Percentiles rank a stretch among this genome's conserved stretches.
Conservation (phyloP, 53 echinoderm and acorn worm genomes). For the Stichopus horrens region DNA sequence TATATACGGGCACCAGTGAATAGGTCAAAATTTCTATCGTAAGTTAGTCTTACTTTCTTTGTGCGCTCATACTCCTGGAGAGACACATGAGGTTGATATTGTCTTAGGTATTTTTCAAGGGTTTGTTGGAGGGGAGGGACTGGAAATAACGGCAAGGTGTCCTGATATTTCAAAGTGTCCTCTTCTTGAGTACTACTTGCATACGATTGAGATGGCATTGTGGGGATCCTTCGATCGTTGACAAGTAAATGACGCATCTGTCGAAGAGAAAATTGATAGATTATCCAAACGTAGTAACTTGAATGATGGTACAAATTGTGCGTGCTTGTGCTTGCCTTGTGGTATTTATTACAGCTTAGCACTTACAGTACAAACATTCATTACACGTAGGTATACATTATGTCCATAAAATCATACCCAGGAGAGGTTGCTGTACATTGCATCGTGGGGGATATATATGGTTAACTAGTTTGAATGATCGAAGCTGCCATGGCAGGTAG, state of each 20-base stretch:
- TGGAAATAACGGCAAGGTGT: conserved; percentile 67
- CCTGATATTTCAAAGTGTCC: conserved; percentile 67
- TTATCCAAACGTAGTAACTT: too few species aligned
- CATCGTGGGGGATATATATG: too few species aligned
- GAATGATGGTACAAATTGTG: too few species aligned
- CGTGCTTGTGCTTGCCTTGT: too few species aligned
- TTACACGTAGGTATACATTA: too few species aligned
- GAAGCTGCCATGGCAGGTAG: too few species aligned
- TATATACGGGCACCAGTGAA: neutral
- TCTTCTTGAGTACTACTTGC: neutral
- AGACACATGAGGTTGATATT: conserved; percentile 15
- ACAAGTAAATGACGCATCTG: neutral
- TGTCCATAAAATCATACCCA: too few species aligned
- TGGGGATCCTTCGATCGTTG: neutral
- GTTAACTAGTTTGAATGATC: too few species aligned
- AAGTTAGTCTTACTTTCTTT: neutral
- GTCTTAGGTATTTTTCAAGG: conserved; percentile 67
- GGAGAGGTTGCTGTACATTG: too few species aligned
- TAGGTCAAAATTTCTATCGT: neutral
- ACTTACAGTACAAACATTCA: too few species aligned
- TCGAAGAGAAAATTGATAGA: neutral
- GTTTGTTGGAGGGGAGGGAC: conserved; percentile 74
- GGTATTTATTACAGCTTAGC: too few species aligned
- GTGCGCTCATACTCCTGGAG: conserved; percentile 7
- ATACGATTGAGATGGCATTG: neutral